Conservation (phyloP, 1,140 invertebrate genomes). For the Maconellicoccus hirsutus region DNA sequence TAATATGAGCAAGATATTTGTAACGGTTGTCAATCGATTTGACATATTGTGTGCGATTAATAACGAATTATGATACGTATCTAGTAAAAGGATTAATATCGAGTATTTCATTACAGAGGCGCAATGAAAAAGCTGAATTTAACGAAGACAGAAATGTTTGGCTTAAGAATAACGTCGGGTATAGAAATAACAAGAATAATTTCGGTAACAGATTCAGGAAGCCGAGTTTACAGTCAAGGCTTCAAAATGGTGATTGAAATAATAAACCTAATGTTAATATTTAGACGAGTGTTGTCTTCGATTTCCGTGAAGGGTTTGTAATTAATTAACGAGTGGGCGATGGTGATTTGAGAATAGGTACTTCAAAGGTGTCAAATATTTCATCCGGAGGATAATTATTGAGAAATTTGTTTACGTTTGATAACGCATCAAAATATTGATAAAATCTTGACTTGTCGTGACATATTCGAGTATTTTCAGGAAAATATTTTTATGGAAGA, state of each 20-base stretch:
- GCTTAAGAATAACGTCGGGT: not conserved
- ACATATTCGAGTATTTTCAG: too few species aligned
- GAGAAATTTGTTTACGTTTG: too few species aligned
- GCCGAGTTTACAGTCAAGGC: slow-evolving; percentile 71
- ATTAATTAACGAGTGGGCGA: too few species aligned
- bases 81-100: not conserved
- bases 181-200: slow-evolving; percentile 3
- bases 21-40: not conserved
- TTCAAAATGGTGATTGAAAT: slow-evolving; percentile 62
- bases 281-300: not conserved
- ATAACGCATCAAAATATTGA: too few species aligned
- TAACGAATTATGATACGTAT: not conserved
- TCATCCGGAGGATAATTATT: too few species aligned
- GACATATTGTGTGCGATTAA: not conserved
- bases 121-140: not conserved
- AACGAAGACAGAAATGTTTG: slow-evolving; percentile 8
- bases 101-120: not conserved
- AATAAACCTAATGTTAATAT: slow-evolving; percentile 16
- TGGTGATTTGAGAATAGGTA: too few species aligned
- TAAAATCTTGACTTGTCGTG: too few species aligned
- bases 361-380: too few species aligned
- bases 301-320: not conserved
- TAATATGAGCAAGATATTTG: not conserved
- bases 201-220: slow-evolving; percentile 37
- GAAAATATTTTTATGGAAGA: too few species aligned